A percentile compares a stretch with the other conserved stretches of the same genome.
Evolutionary conservation across 2,888 invertebrate genomes (phyloP).

Genomic region (Clepsis dumicolana): DNA sequence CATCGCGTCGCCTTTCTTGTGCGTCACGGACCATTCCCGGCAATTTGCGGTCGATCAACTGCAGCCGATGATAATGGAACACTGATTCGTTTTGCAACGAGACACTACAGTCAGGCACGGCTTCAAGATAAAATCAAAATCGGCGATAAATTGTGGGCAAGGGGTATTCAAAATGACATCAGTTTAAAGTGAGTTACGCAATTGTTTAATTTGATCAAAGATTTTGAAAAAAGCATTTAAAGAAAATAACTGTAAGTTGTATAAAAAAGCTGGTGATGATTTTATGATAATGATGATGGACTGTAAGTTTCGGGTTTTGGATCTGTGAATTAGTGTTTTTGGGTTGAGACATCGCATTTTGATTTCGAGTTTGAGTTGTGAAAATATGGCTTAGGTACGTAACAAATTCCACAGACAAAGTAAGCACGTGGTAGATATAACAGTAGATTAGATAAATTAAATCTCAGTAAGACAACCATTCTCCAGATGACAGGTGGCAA

Average conservation of each 20-base stretch:
- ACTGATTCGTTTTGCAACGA: slow-evolving; percentile 32
- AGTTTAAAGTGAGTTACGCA: neutral
- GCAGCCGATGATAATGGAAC: slow-evolving; percentile 43
- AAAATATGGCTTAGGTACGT: too few species aligned
- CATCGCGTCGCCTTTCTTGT: slow-evolving; percentile 21
- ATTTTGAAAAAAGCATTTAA: neutral
- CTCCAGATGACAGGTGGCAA: slow-evolving; percentile 9
- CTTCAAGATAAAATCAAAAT: slow-evolving; percentile 18
- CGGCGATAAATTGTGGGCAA: slow-evolving; percentile 32
- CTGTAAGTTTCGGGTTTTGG: too few species aligned
- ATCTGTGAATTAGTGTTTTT: too few species aligned
- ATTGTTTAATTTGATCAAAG: neutral
- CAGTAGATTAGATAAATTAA: too few species aligned
- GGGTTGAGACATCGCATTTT: too few species aligned
- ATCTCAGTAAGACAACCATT: neutral
- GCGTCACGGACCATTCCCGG: slow-evolving; percentile 50
- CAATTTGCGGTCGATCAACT: slow-evolving; percentile 51
- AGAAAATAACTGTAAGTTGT: too few species aligned
- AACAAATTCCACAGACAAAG: too few species aligned
- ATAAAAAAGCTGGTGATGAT: too few species aligned
- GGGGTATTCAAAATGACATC: neutral
- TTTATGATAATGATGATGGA: too few species aligned
- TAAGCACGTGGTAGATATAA: too few species aligned
- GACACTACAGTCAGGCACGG: slow-evolving; percentile 1
- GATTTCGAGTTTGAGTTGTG: too few species aligned